phyloP scores from a whole-genome alignment of 2,113 vertebrate species.

The Cyphomyrus plagiostoma region DNA sequence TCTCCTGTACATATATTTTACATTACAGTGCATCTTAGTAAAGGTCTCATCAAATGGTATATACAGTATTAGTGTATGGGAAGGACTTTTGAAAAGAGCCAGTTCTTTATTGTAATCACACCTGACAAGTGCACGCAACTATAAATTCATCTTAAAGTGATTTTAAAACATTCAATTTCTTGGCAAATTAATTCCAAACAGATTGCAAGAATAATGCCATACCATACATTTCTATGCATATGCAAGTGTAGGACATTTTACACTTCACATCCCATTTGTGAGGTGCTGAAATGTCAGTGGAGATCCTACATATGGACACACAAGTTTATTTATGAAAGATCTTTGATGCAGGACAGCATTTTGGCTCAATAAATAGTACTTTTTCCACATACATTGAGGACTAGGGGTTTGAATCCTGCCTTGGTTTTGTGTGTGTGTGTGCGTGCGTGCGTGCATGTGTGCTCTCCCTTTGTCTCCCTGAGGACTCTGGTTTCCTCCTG shows the following conservation, averaged over 20 bases:
- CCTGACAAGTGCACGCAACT: conserved; percentile 9
- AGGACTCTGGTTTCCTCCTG: neutral
- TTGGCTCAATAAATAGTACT: neutral
- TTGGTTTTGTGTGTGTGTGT: neutral
- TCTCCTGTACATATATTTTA: neutral
- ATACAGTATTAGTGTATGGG: neutral
- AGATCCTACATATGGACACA: neutral
- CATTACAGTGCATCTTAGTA: neutral
- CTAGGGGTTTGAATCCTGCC: neutral
- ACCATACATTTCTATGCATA: conserved; percentile 14
- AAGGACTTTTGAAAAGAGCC: neutral
- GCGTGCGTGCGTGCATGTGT: neutral
- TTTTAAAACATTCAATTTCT: conserved; percentile 15
- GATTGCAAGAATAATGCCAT: conserved; percentile 16
- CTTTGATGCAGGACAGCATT: neutral
- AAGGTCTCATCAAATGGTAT: neutral
- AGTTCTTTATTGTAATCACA: neutral
- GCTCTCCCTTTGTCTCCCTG: neutral
- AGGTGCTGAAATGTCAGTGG: neutral
- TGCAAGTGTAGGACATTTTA: neutral
- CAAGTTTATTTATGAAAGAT: conserved; percentile 5
- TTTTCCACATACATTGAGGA: neutral
- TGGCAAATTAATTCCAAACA: conserved; percentile 22
- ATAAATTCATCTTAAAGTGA: conserved; percentile 13
- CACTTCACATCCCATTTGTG: conserved; percentile 4